Base-by-base conservation (phyloP, 2,888 invertebrate species). In the Drosophila conformis region DNA sequence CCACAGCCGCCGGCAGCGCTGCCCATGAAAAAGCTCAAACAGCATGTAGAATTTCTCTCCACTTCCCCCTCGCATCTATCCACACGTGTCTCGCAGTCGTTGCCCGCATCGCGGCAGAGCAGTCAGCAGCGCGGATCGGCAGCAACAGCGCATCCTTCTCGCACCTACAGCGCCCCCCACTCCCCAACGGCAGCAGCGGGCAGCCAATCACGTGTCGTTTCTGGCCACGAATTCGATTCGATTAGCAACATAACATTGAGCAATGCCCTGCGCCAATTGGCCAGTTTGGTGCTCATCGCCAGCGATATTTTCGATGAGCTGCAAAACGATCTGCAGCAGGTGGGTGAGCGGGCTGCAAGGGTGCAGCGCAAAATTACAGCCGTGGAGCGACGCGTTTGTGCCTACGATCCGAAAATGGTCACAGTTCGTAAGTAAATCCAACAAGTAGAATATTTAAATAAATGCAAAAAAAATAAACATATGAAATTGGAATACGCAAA, bases 271-370 rank as follows among this genome's bases (percentile, higher is more conserved):
- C 94, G 96, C 76, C 98, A 98, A 93, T 95, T 98, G 92, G 97
- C 97, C 63, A 97, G 97, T 33, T 94, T 98, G 91, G 96, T 97
- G 90, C 94, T 96, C 76, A 94, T 96, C 75, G 97, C 98, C 85
- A 96, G 97, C 93, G 97, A 97, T 92, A 96, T 98, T 91, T 98
- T 98, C 93, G 95, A 95, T 88, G 97, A 97, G 91, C 94, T 98
- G 87, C 96, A 96, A 73, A 94, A 94, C 76, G 96, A 97, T 92
- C 94, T 98, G 80, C 95, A 96, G 90, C 94, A 94, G 76, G 95
- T 98, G 84, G 95, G 96, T 67, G 95, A 96, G 90, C 95, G 97
- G 80, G 96, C 97, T 69, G 95, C 95, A 71, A 93, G 93, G 58
- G 95, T 97, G 67, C 96, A 96, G 92, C 93, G 94, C 67, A 96